These are phyloP conservation scores for Myopa tessellatipennis DNA, from an alignment of 2,888 invertebrate species.

Conservation along the genomic window DNA sequence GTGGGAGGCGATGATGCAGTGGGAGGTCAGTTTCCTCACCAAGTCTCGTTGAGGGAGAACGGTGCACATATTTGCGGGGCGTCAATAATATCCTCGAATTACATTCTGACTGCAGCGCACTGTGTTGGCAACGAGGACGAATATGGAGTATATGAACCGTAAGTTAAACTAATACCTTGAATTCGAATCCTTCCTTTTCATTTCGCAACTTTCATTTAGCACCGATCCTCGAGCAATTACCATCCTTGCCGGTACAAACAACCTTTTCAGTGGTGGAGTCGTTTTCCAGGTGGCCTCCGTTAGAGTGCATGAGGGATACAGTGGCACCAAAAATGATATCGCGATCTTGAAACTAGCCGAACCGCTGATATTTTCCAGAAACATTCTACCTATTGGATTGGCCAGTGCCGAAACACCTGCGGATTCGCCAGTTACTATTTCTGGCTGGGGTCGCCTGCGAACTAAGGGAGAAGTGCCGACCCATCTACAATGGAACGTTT, in stretches of 20 bases:
- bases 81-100: constrained; percentile 30
- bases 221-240: constrained; percentile 31
- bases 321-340: constrained; percentile 55
- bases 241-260: constrained; percentile 49
- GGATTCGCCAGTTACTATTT: constrained; percentile 52
- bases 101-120: constrained; percentile 51
- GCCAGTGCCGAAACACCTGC: constrained; percentile 51
- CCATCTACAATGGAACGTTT: constrained; percentile 51
- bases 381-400: constrained; percentile 56
- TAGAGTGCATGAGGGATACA: constrained; percentile 56
- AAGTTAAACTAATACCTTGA: background rate
- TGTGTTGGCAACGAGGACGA: constrained; percentile 53
- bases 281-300: constrained; percentile 52
- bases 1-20: constrained; percentile 53
- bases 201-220: constrained; percentile 21
- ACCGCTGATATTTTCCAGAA: constrained; percentile 53
- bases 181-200: background rate
- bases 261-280: constrained; percentile 58
- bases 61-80: constrained; percentile 36
- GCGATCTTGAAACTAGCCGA: constrained; percentile 53
- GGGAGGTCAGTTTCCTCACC: constrained; percentile 56
- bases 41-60: constrained; percentile 52
- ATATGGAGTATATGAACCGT: background rate
- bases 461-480: constrained; percentile 54
- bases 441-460: constrained; percentile 60